Base-by-base conservation (phyloP, 2,797 vertebrate genomes). In the Toxotes lorentzi region DNA sequence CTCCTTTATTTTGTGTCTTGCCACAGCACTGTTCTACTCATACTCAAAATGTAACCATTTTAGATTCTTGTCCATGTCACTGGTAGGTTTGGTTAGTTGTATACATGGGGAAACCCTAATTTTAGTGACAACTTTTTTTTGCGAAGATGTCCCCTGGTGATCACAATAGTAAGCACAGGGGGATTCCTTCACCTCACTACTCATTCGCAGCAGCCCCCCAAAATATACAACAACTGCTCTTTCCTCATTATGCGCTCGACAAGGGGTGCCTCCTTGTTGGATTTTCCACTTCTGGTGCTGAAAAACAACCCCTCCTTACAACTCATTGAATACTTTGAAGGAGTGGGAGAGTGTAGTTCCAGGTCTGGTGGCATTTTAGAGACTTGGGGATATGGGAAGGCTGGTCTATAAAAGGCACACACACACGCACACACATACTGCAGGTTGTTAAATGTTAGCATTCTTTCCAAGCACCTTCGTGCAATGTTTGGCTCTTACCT, bases 221-320 rank as follows among this genome's bases (percentile, higher is more conserved):
- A 83, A 87, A 84, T 76, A 79, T 70, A 77, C 70, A 90, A 64
- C 66, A 84, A 85, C 78, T 64, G 40, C 50, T 76, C 78, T 70
- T 78, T 78, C 62, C 76, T 86, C 65, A 83, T 89, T 85, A 87
- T 59, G 76, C 7, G 41, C 82, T 79, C 73, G n/a, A 88, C 86
- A 63, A 90, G 75, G 84, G 87, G 87, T 82, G 73, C 78, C 88
- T 89, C 90, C 84, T 76, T 74, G 74, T 87, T 86, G 82, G 85
- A 87, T 79, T 93, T 93, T 95, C 92, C 91, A 89, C 83, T 87
- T 91, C 75, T 89, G 73, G 82, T 82, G 67, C 77, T 73, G 76
- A 86, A 90, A 89, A 92, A 91, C 78, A 71, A 70, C 76, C 82
- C 70, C 56, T 75, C 67, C 73, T 73, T 75, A 63, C 61, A 78